Evolutionary conservation across 2,113 vertebrate species (phyloP).

Genomic region (Bos taurus): ARS-UCD2.0 NC_037330.1:40840001-40840500

Average conservation of each 20-base stretch:
- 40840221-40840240: neutral
- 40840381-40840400: accelerated
- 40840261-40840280: neutral
- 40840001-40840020: neutral
- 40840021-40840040: neutral
- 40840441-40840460: neutral
- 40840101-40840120: neutral
- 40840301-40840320: accelerated
- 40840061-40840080: neutral
- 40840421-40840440: neutral
- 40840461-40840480: neutral
- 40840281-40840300: neutral
- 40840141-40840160: neutral
- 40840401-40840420: neutral
- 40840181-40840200: neutral
- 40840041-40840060: accelerated
- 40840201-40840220: neutral
- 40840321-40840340: neutral
- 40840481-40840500: neutral
- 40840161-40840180: neutral
- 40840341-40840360: neutral
- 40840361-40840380: neutral
- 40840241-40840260: neutral
- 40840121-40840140: neutral
- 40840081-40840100: neutral